Base-by-base conservation (phyloP, 2,888 invertebrate genomes). In the Apoda limacodes region DNA sequence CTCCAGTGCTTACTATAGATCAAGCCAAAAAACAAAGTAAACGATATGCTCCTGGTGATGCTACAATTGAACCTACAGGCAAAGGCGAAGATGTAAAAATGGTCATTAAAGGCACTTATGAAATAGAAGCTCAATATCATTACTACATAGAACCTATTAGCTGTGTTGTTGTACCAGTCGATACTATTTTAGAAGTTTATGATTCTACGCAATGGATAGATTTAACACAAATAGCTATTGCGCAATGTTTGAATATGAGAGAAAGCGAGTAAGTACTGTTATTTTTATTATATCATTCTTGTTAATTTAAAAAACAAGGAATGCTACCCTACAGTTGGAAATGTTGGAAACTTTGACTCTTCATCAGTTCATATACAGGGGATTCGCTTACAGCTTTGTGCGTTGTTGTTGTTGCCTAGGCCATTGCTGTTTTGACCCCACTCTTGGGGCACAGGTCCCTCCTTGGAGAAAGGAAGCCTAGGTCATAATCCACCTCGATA, bases 121-220 rank as follows among this genome's bases (percentile, higher is more conserved):
- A 83, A 37, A 60, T 84, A 35, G 87, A 85, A 9, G 60, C 82
- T 0, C 92, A 92, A 52, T 91, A 89, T 54, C 92, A 92, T 59
- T 90, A 86, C 45, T 86, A 87, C 22, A 82, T 92, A 84, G 92
- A 92, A 53, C 85, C 88, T 0, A 83, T 89, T 7, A 69, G 82
- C 0, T 85, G 86, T 32, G 80, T 89, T 1, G 87, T 84, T 15
- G 52, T 87, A 4, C 92, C 92, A 0, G 69, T 82, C 2, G 92
- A 92, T 47, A 85, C 86, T 22, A 85, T 85, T 0, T 53, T 90
- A 39, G 86, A 89, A 30, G 84, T 92, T 1, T 83, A 83, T 45
- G 76, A 84, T 13, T 59, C 88, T 0, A 71, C 86, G 0, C 90
- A 90, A 45, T 87, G 84, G 82, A 82, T 88, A 52, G 87, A 88